Conservation (phyloP, 2,888 invertebrate genomes). For the Polyommatus icarus region DNA sequence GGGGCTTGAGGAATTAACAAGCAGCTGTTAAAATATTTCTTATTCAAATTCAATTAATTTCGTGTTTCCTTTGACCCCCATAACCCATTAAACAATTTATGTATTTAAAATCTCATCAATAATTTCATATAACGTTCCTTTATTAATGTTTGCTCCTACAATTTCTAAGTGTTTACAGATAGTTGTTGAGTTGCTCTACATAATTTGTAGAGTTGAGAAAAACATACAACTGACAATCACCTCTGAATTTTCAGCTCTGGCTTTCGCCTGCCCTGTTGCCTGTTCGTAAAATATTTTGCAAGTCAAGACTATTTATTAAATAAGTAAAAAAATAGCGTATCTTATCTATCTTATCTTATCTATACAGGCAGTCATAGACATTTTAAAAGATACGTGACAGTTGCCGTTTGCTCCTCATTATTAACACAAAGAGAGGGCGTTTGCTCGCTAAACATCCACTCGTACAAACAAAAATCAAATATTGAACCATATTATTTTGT, state of each 20-base stretch:
- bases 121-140: not conserved
- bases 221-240: too few species aligned
- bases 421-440: constrained; percentile 60
- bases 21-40: not conserved
- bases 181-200: not conserved
- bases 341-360: too few species aligned
- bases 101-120: not conserved
- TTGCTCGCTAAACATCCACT: constrained; percentile 69
- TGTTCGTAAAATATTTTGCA: not conserved
- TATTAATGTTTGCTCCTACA: not conserved
- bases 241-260: not conserved
- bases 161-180: not conserved
- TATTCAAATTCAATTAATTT: too few species aligned
- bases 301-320: not conserved
- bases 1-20: too few species aligned
- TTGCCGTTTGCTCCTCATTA: constrained; percentile 20
- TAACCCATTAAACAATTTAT: not conserved
- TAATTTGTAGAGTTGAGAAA: not conserved
- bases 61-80: too few species aligned
- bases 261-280: not conserved
- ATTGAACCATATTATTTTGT: constrained; percentile 61
- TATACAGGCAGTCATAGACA: too few species aligned
- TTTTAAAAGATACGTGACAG: not conserved
- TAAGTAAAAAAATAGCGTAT: not conserved
- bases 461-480: constrained; percentile 78